phyloP scores from a whole-genome alignment of 2,113 vertebrate genomes.

The Pollimyrus isidori region DNA sequence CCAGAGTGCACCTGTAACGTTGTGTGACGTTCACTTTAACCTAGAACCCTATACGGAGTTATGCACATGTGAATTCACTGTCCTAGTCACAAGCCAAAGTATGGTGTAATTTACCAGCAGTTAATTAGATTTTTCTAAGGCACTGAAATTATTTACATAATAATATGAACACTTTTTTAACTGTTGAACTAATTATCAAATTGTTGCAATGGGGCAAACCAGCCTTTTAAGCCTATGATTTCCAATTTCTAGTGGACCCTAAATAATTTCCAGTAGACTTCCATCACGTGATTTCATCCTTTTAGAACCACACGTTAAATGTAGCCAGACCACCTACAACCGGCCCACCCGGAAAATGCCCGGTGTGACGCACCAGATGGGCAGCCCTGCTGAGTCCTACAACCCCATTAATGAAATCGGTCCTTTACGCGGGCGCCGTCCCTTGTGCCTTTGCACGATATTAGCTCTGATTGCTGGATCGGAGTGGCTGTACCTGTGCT shows the following conservation, averaged over 20 bases:
- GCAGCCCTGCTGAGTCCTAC: neutral
- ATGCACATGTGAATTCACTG: neutral
- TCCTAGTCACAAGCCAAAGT: neutral
- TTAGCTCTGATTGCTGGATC: neutral
- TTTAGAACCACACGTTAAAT: neutral
- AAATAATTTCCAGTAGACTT: neutral
- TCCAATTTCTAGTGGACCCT: neutral
- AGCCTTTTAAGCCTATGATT: neutral
- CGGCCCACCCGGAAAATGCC: neutral
- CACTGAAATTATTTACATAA: neutral
- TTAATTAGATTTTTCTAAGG: neutral
- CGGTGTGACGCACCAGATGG: neutral
- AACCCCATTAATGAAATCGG: neutral
- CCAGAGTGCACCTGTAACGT: neutral
- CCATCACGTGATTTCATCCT: neutral
- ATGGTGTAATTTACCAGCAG: neutral
- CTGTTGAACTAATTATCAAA: neutral
- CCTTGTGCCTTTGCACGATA: neutral
- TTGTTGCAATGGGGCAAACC: neutral
- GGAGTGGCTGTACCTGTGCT: neutral
- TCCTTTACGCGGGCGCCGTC: neutral
- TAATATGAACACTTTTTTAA: neutral
- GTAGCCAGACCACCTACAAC: neutral
- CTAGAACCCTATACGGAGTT: neutral
- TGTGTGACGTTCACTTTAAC: neutral